phyloP scores from a whole-genome alignment of 2,797 vertebrate species.

The Urophycis tenuis region DNA sequence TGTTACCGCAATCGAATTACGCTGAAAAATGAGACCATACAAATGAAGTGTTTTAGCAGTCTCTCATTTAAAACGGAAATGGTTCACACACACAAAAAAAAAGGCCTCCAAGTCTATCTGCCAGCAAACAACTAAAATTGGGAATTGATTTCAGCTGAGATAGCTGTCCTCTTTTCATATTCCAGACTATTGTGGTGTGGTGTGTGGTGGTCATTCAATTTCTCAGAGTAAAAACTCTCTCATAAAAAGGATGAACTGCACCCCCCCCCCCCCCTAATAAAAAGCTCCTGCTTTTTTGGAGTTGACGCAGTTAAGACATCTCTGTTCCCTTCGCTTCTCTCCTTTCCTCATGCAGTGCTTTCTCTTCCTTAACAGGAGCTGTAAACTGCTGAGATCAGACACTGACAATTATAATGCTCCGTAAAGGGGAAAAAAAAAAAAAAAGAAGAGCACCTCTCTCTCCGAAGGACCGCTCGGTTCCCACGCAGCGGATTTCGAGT shows the following conservation, averaged over 20 bases:
- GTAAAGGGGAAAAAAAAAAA: background rate
- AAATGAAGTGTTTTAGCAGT: background rate
- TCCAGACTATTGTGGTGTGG: background rate
- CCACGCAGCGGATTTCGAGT: constrained; percentile 7
- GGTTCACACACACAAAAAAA: background rate
- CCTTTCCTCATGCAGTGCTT: background rate
- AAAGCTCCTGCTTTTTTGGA: too few species aligned
- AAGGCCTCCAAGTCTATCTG: background rate
- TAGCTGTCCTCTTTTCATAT: background rate
- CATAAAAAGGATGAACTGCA: background rate
- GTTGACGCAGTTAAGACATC: too few species aligned
- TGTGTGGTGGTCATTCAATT: background rate
- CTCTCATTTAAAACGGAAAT: background rate
- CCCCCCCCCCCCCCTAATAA: too few species aligned
- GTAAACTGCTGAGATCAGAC: constrained; percentile 1
- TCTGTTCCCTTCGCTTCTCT: background rate
- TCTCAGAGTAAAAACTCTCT: background rate
- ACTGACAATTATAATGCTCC: background rate
- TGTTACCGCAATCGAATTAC: background rate
- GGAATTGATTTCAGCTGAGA: background rate
- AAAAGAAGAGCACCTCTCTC: background rate
- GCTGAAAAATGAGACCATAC: background rate
- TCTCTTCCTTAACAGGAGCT: background rate
- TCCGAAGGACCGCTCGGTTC: background rate
- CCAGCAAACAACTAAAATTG: background rate